Conservation (phyloP, 1,140 invertebrate genomes). For the Camponotus pennsylvanicus region DNA sequence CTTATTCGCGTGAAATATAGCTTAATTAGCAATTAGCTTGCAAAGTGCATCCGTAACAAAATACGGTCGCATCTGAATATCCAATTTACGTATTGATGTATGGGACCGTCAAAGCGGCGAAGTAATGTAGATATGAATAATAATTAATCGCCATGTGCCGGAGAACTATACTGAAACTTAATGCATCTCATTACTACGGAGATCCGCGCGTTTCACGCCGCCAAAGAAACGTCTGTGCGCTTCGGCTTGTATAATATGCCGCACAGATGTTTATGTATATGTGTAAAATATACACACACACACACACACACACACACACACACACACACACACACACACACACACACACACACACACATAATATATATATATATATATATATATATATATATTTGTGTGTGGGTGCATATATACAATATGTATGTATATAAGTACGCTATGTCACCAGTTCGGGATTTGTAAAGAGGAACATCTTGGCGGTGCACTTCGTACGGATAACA, state of each 20-base stretch:
- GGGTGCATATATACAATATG: no score
- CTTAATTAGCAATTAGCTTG: conserved; percentile 65
- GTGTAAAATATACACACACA: no score
- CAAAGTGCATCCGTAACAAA: conserved; percentile 58
- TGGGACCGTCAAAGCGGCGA: conserved; percentile 44
- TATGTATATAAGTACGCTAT: conserved; percentile 41
- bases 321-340: no score
- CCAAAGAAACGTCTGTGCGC: conserved; percentile 54
- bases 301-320: no score
- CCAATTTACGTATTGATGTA: conserved; percentile 58
- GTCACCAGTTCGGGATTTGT: conserved; percentile 55
- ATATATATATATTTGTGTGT: not conserved
- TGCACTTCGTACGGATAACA: conserved; percentile 68
- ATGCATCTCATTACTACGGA: conserved; percentile 74
- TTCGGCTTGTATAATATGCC: not conserved
- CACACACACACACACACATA: no score
- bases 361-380: no score
- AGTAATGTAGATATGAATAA: conserved; percentile 71
- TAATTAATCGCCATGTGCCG: conserved; percentile 71
- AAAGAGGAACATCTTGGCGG: conserved; percentile 60
- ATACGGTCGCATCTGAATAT: conserved; percentile 68
- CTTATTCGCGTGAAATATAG: conserved; percentile 45
- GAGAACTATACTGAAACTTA: conserved; percentile 70
- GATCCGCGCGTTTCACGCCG: conserved; percentile 40
- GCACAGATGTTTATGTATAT: conserved; percentile 47